These are phyloP conservation scores for Cottoperca gobio DNA, from an alignment of 2,797 vertebrate genomes.

Conservation along the genomic window DNA sequence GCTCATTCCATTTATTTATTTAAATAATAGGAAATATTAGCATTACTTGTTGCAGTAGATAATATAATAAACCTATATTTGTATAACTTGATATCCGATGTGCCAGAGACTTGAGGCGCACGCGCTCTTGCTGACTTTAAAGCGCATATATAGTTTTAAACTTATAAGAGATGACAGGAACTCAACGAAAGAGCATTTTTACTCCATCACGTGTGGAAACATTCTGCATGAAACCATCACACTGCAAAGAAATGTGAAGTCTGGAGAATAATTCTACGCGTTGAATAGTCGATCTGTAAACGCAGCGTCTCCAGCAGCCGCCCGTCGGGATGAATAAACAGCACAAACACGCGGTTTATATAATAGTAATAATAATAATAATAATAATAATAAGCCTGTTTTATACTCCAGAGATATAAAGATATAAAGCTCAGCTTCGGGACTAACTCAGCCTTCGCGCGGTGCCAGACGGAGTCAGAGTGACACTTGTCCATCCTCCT, in stretches of 20 bases:
- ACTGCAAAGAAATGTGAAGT: not conserved
- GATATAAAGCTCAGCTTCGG: not conserved
- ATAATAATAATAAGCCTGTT: too few relatives aligned
- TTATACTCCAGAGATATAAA: not conserved
- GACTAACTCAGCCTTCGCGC: not conserved
- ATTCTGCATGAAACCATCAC: not conserved
- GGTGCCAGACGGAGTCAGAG: conserved; percentile 2
- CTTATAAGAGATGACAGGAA: not conserved
- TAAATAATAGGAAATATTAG: not conserved
- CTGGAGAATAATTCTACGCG: too few relatives aligned
- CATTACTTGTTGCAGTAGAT: not conserved
- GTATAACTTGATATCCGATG: not conserved
- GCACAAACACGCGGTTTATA: not conserved
- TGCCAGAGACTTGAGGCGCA: not conserved
- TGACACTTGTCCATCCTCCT: conserved; percentile 33
- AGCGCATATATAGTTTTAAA: not conserved
- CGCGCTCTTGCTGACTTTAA: not conserved
- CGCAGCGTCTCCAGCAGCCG: not conserved
- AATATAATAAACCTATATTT: not conserved
- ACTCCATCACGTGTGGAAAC: not conserved
- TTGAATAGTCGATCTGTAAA: not conserved
- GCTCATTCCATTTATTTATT: too few relatives aligned
- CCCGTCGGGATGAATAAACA: not conserved
- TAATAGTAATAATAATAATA: too few relatives aligned
- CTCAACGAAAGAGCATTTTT: not conserved